Evolutionary conservation across 2,113 vertebrate species (phyloP).

Genomic region (Scomber colias): DNA sequence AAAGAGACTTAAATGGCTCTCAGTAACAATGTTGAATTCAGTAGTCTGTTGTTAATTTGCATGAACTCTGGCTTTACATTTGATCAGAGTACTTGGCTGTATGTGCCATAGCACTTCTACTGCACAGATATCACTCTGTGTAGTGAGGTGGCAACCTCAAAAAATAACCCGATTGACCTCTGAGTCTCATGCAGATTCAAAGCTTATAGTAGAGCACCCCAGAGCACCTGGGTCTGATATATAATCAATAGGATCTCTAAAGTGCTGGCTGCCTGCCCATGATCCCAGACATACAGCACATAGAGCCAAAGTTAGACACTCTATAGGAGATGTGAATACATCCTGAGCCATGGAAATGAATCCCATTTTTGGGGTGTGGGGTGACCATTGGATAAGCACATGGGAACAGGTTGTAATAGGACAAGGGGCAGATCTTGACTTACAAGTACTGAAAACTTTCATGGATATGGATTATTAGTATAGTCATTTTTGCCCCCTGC

Average conservation of each 20-base stretch:
- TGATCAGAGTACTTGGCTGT: not conserved
- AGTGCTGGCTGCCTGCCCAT: constrained; percentile 31
- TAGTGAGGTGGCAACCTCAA: constrained; percentile 13
- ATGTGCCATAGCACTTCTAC: not conserved
- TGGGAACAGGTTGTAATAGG: not conserved
- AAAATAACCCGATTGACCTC: constrained; percentile 53
- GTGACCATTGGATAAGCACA: not conserved
- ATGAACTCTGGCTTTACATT: constrained; percentile 13
- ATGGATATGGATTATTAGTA: not conserved
- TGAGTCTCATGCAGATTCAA: constrained; percentile 43
- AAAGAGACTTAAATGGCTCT: not conserved
- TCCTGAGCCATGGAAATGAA: constrained; percentile 23
- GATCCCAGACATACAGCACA: constrained; percentile 7
- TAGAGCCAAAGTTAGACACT: constrained; percentile 21
- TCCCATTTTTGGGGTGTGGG: constrained; percentile 23
- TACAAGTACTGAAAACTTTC: not conserved
- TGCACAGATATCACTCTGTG: not conserved
- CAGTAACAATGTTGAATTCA: constrained; percentile 9
- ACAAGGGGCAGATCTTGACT: not conserved
- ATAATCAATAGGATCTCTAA: constrained; percentile 48
- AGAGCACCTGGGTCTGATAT: constrained; percentile 39
- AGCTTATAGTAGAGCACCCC: constrained; percentile 35
- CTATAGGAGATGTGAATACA: constrained; percentile 1
- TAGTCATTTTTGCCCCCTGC: no score
- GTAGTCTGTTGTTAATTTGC: constrained; percentile 10